A percentile compares a stretch with the other conserved stretches of the same genome.
These are phyloP conservation scores for Schrankia costaestrigalis DNA, from an alignment of 2,888 invertebrate genomes.

Conservation along the genomic window DNA sequence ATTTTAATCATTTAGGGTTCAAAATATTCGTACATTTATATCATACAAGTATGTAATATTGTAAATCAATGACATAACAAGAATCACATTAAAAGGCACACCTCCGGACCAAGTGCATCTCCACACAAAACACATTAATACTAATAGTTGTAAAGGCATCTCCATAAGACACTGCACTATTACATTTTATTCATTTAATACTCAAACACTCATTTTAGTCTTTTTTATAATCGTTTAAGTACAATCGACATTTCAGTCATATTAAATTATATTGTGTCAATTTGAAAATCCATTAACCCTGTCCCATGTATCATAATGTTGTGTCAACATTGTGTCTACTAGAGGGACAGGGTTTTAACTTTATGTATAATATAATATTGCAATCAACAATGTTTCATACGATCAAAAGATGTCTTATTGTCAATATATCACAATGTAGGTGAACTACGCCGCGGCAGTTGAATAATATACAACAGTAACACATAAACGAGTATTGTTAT, in stretches of 20 bases:
- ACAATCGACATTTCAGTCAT: constrained; percentile 57
- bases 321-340: too few species aligned
- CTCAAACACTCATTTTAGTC: constrained; percentile 59
- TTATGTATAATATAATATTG: constrained; percentile 35
- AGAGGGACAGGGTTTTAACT: too few species aligned
- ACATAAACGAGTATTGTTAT: constrained; percentile 33
- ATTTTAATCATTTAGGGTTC: too few species aligned
- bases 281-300: constrained; percentile 39
- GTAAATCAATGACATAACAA: constrained; percentile 1
- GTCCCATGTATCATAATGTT: too few species aligned
- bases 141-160: constrained; percentile 64
- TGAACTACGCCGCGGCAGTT: constrained; percentile 21
- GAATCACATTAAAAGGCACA: constrained; percentile 9
- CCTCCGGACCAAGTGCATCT: constrained; percentile 40
- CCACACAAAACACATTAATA: constrained; percentile 55
- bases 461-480: constrained; percentile 13
- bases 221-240: constrained; percentile 63
- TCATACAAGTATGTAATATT: too few species aligned
- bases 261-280: constrained; percentile 20
- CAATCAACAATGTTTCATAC: constrained; percentile 38
- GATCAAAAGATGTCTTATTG: constrained; percentile 57
- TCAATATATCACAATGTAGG: constrained; percentile 66
- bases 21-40: too few species aligned
- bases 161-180: constrained; percentile 49
- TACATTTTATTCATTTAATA: constrained; percentile 51